Evolutionary conservation across 2,113 vertebrate species (phyloP), one percentile per base, ranked within the genome.

Genomic region (Taurulus bubalis): DNA sequence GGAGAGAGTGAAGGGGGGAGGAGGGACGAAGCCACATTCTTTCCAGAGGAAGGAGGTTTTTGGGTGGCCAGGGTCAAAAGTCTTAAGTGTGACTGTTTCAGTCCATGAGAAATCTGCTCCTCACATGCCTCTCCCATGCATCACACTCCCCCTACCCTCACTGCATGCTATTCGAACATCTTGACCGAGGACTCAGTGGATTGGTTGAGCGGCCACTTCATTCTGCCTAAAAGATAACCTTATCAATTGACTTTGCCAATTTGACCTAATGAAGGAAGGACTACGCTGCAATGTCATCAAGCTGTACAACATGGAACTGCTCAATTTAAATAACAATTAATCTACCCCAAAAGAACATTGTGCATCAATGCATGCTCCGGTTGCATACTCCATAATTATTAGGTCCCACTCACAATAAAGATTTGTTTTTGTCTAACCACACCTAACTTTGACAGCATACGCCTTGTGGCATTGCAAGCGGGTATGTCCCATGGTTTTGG

Each of bases 21-120:
- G 30, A 40, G 68, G 38, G 74, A 75, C 30, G 64, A 40, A 78
- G 75, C 76, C 68, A 85, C 90, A 94, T 93, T 94, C 92, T 93
- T 94, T 93, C 92, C 92, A 90, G 80, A 91, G 89, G 88, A 94
- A 92, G 85, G 86, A 88, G 90, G 76, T 80, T 91, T 93, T 86
- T 28, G 65, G 83, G 88, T 79, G 86, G 80, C 80, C 84, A 75
- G 83, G 92, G 92, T 93, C 87, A 92, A 89, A 92, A 86, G 91
- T 91, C 87, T 85, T 73, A 53, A 83, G 81, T 87, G 83, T 71
- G 86, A 83, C 91, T 87, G 75, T 70, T 80, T 75, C 77, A 85
- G 86, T 87, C 74, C 91, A 90, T 94, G 92, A 91, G 92, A 94
- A 94, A 85, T 90, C 83, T 85, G 78, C 88, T 87, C 75, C 70